A percentile compares a stretch with the other conserved stretches of the same genome.
Evolutionary conservation across 2,888 invertebrate genomes (phyloP).

Genomic region (Caenorhabditis sp.): DNA sequence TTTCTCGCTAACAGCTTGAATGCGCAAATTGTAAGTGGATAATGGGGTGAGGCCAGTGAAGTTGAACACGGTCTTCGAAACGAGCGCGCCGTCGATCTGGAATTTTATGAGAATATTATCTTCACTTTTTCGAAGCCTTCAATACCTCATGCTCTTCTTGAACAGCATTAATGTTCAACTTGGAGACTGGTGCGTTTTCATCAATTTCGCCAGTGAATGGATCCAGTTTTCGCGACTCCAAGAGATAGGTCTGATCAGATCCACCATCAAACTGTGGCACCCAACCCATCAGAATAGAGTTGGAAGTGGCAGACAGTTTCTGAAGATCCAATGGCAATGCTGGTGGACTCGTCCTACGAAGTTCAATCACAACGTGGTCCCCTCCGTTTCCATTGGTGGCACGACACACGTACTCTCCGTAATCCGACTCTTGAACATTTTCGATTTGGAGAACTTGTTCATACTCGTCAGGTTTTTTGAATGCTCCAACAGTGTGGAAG

Average conservation of each 20-base stretch:
- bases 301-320: slow-evolving; percentile 68
- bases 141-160: slow-evolving; percentile 19
- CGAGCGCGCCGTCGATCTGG: slow-evolving; percentile 57
- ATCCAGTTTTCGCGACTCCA: slow-evolving; percentile 72
- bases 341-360: slow-evolving; percentile 76
- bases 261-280: slow-evolving; percentile 82
- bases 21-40: slow-evolving; percentile 75
- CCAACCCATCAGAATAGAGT: slow-evolving; percentile 79
- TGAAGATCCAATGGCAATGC: slow-evolving; percentile 71
- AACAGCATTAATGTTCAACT: not conserved
- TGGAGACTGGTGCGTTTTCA: slow-evolving; percentile 14
- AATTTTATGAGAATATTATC: slow-evolving; percentile 1
- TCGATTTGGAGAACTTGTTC: slow-evolving; percentile 70
- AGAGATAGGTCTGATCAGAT: slow-evolving; percentile 74
- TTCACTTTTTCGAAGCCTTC: not conserved
- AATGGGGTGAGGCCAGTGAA: slow-evolving; percentile 76
- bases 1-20: slow-evolving; percentile 64
- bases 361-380: slow-evolving; percentile 72
- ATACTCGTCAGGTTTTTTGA: slow-evolving; percentile 74
- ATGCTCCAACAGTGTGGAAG: slow-evolving; percentile 59
- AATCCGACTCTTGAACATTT: slow-evolving; percentile 85
- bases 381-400: slow-evolving; percentile 90
- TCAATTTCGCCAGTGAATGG: slow-evolving; percentile 69
- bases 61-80: slow-evolving; percentile 70
- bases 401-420: slow-evolving; percentile 91